Conservation (phyloP, 92 coral and sea anemone genomes). For the Palythoa grandis region DNA sequence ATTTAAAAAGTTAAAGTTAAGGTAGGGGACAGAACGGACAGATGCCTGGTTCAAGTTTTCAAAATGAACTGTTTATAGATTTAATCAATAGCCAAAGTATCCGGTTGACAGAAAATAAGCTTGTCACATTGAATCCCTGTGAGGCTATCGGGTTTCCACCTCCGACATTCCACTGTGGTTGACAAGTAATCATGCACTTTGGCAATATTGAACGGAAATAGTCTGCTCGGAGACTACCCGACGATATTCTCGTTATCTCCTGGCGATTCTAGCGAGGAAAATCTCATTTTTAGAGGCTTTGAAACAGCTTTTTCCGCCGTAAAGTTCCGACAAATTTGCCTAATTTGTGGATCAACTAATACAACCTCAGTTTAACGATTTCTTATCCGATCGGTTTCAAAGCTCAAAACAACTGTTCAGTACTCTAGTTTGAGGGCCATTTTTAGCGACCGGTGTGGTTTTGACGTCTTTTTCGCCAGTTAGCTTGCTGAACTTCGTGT, state of each 20-base stretch:
- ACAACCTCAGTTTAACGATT: not conserved
- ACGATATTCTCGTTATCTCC: not conserved
- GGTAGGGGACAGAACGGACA: not conserved
- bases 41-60: not conserved
- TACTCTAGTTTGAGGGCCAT: not conserved
- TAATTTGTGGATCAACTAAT: not conserved
- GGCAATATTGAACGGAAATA: not conserved
- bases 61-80: conserved; percentile 1
- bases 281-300: not conserved
- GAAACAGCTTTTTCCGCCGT: not conserved
- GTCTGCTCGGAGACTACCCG: conserved; percentile 1
- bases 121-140: conserved; percentile 21
- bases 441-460: not conserved
- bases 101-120: conserved; percentile 8
- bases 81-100: conserved; percentile 22
- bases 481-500: not conserved
- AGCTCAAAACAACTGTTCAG: not conserved
- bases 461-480: not conserved
- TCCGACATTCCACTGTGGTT: conserved; percentile 30
- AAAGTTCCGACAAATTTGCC: not conserved
- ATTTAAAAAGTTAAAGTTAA: not conserved
- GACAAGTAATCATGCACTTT: conserved; percentile 28
- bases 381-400: not conserved
- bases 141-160: conserved; percentile 38
- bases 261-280: not conserved